These are phyloP conservation scores for Chelmon rostratus DNA, from an alignment of 2,797 vertebrate genomes.

Conservation along the genomic window DNA sequence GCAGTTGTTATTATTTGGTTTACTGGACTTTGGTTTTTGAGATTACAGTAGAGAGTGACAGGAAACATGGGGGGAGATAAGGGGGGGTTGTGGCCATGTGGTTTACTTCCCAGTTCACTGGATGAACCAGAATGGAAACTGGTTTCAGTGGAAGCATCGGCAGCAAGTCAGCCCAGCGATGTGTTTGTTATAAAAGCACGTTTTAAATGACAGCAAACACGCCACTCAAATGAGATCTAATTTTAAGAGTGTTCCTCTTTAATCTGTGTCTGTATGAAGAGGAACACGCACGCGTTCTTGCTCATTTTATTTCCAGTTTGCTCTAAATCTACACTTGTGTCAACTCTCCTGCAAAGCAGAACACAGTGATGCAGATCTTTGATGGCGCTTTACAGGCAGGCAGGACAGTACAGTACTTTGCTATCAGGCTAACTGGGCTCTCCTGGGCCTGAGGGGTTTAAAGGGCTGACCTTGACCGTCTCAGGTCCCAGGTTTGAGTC, in stretches of 20 bases:
- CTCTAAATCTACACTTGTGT: neutral
- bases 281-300: neutral
- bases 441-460: neutral
- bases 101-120: conserved; percentile 1
- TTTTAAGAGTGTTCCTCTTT: neutral
- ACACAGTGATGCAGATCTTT: neutral
- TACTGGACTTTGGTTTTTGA: conserved; percentile 13
- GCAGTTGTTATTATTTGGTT: neutral
- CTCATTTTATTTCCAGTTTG: neutral
- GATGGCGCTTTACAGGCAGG: neutral
- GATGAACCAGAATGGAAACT: neutral
- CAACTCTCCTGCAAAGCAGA: neutral
- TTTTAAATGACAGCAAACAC: neutral
- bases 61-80: conserved; percentile 35
- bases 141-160: neutral
- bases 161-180: neutral
- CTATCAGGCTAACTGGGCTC: too few relatives aligned
- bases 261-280: too few relatives aligned
- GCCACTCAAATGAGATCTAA: neutral
- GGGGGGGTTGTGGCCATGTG: conserved; percentile 15
- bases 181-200: neutral
- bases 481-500: neutral
- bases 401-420: too few relatives aligned
- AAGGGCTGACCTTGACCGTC: neutral
- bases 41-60: conserved; percentile 6